Percentiles rank a stretch among this genome's conserved stretches.
Conservation (phyloP, 2,113 vertebrate genomes). For the Podilymbus podiceps region DNA sequence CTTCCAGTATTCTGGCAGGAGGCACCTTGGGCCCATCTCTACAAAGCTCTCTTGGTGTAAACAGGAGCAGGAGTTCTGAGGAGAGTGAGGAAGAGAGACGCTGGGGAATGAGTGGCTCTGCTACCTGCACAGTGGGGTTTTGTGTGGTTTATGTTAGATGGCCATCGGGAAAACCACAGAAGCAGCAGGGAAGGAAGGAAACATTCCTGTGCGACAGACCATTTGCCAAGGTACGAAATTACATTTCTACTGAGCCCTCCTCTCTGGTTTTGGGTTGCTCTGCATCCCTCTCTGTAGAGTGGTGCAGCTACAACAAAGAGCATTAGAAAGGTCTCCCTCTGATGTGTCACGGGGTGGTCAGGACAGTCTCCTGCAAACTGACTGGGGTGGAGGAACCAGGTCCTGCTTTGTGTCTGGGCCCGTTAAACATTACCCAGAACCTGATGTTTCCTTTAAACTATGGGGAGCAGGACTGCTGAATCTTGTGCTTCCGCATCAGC, state of each 20-base stretch:
- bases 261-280: background rate
- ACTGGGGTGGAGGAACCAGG: background rate
- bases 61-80: background rate
- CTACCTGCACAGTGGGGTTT: background rate
- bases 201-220: fast-evolving
- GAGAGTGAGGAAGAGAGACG: background rate
- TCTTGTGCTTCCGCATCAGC: background rate
- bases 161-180: background rate
- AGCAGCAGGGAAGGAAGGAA: background rate
- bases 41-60: background rate
- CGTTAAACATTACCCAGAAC: background rate
- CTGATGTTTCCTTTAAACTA: background rate
- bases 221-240: background rate
- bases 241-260: background rate
- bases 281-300: background rate
- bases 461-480: background rate
- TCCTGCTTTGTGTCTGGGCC: background rate
- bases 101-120: background rate
- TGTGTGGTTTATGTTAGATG: background rate
- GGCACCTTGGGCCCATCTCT: background rate
- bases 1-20: background rate
- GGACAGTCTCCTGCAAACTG: background rate
- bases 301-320: background rate
- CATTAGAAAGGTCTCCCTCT: background rate
- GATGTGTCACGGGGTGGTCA: background rate